Conservation (phyloP, 53 echinoderm and acorn worm genomes). For the Echinarachnius parma region DNA sequence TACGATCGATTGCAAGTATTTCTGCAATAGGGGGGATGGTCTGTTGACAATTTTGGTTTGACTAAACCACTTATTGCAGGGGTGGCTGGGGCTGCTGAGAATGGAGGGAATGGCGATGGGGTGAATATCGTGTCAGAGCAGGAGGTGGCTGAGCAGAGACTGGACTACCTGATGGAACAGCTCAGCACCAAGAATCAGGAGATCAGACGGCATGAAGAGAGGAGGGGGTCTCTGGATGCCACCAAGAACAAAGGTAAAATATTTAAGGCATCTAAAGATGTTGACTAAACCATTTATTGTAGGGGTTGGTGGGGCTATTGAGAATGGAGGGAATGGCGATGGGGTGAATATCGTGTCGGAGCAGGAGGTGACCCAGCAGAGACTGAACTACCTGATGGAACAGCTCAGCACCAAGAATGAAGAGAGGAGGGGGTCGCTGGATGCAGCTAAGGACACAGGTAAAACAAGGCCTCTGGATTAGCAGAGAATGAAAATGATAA, state of each 20-base stretch:
- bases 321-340: slow-evolving; percentile 39
- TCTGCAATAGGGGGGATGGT: too few relatives aligned
- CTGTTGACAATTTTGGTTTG: too few relatives aligned
- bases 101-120: slow-evolving; percentile 40
- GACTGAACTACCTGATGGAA: slow-evolving; percentile 28
- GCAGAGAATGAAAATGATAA: too few relatives aligned
- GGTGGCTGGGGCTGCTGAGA: neutral
- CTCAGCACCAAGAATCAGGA: slow-evolving; percentile 45
- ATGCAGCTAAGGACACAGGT: slow-evolving; percentile 25
- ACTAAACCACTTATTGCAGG: too few relatives aligned
- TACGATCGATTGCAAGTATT: too few relatives aligned
- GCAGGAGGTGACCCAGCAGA: slow-evolving; percentile 29
- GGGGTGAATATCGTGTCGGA: slow-evolving; percentile 15
- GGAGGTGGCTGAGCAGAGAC: slow-evolving; percentile 24
- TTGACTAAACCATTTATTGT: neutral
- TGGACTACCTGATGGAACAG: slow-evolving; percentile 32
- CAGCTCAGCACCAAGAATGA: slow-evolving; percentile 45
- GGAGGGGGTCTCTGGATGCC: slow-evolving; percentile 30
- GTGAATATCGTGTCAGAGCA: slow-evolving; percentile 20
- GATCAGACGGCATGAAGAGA: slow-evolving; percentile 49
- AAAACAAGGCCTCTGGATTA: neutral
- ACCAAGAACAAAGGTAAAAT: slow-evolving; percentile 18
- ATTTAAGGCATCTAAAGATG: neutral
- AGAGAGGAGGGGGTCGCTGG: slow-evolving; percentile 46
- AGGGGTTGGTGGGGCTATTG: slow-evolving; percentile 1